A percentile compares a stretch with the other conserved stretches of the same genome.
phyloP scores from a whole-genome alignment of 23 tunicate species.

The Halocynthia roretzi region DNA sequence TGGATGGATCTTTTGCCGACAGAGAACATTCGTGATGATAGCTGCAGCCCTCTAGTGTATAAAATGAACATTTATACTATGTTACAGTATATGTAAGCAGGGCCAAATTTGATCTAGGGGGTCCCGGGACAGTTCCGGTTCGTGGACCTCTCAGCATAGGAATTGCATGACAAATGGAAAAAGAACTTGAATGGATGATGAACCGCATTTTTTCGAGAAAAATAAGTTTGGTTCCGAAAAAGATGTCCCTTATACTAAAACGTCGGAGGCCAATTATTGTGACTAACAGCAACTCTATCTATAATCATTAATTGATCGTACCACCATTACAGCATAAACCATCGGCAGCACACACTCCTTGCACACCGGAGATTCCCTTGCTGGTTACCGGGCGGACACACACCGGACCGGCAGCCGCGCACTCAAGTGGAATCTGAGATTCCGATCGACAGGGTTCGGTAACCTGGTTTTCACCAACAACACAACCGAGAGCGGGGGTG shows the following conservation, averaged over 20 bases:
- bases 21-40: slow-evolving; percentile 7
- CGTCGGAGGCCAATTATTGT: background rate
- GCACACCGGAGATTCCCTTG: background rate
- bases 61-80: background rate
- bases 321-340: slow-evolving; percentile 13
- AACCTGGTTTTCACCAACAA: slow-evolving; percentile 17
- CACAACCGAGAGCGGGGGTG: slow-evolving; percentile 19
- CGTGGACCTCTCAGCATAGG: too few species aligned
- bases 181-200: background rate
- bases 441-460: slow-evolving; percentile 22
- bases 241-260: background rate
- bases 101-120: too few species aligned
- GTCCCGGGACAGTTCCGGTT: too few species aligned
- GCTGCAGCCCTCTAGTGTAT: background rate
- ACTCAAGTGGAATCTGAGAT: background rate
- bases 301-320: background rate
- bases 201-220: background rate
- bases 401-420: slow-evolving; percentile 1
- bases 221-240: too few species aligned
- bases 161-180: too few species aligned
- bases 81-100: background rate
- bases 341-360: slow-evolving; percentile 16
- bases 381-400: background rate
- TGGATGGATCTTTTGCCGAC: slow-evolving; percentile 1
- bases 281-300: background rate